These are phyloP conservation scores for Drosophila affinis DNA, from an alignment of 2,888 invertebrate species.

Conservation along the genomic window DNA sequence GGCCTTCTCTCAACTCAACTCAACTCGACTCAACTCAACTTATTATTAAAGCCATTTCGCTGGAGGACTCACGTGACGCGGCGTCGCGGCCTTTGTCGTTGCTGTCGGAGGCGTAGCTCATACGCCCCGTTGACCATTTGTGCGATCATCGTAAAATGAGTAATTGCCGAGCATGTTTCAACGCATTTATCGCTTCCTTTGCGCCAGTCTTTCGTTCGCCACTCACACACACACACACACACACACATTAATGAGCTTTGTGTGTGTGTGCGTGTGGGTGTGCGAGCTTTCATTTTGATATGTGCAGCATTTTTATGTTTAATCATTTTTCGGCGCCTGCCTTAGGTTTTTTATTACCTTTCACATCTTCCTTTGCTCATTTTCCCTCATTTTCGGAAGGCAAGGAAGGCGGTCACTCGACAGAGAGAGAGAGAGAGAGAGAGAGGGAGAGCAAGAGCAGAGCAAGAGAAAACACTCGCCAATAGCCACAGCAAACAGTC, in stretches of 20 bases:
- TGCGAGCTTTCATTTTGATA: constrained; percentile 48
- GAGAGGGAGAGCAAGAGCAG: background rate
- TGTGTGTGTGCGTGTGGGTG: constrained; percentile 17
- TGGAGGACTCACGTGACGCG: constrained; percentile 60
- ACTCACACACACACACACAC: constrained; percentile 15
- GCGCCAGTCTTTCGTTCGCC: background rate
- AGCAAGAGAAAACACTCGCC: background rate
- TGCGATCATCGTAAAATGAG: constrained; percentile 79
- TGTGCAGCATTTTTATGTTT: constrained; percentile 71
- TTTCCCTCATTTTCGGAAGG: constrained; percentile 25
- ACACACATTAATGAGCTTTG: constrained; percentile 64
- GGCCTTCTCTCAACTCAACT: constrained; percentile 21
- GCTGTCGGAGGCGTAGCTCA: constrained; percentile 45
- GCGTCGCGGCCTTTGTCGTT: constrained; percentile 6
- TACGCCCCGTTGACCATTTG: constrained; percentile 64
- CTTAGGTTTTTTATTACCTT: constrained; percentile 66
- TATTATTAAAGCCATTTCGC: constrained; percentile 64
- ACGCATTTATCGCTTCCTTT: constrained; percentile 58
- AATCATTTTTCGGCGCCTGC: constrained; percentile 70
- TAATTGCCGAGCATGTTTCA: constrained; percentile 77
- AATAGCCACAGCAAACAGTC: constrained; percentile 46
- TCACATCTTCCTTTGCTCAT: constrained; percentile 55
- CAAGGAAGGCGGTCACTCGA: background rate
- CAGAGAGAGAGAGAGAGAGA: background rate
- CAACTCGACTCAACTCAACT: constrained; percentile 21